Percentiles rank a stretch among this genome's conserved stretches.
These are phyloP conservation scores for Melipona bicolor DNA, from an alignment of 2,888 invertebrate species.

Conservation along the genomic window DNA sequence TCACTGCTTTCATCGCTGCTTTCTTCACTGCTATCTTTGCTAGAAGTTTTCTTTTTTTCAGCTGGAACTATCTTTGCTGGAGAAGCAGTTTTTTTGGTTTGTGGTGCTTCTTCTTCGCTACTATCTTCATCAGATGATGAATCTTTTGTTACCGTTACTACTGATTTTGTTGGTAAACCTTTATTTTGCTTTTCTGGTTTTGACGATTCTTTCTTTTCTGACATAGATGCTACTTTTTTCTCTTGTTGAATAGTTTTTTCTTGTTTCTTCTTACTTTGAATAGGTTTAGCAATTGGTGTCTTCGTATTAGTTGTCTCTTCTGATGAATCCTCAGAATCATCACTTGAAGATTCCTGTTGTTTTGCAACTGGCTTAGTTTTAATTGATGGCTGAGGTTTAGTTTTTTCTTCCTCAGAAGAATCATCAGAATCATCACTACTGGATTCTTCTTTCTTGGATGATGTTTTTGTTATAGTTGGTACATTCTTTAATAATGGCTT, in stretches of 20 bases:
- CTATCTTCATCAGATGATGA: constrained; percentile 82
- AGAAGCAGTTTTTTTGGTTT: constrained; percentile 17
- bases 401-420: constrained; percentile 69
- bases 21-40: constrained; percentile 82
- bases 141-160: constrained; percentile 62
- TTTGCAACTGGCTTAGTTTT: constrained; percentile 51
- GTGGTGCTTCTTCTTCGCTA: constrained; percentile 76
- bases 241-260: constrained; percentile 55
- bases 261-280: constrained; percentile 66
- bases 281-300: constrained; percentile 55
- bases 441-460: constrained; percentile 61
- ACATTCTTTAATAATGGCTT: constrained; percentile 54
- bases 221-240: constrained; percentile 21
- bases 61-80: not conserved
- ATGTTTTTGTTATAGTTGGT: constrained; percentile 49
- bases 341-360: constrained; percentile 70
- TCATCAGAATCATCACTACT: constrained; percentile 65
- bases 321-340: constrained; percentile 80
- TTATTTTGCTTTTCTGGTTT: constrained; percentile 52
- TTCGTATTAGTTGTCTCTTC: constrained; percentile 77
- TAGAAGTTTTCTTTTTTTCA: constrained; percentile 63
- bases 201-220: constrained; percentile 34
- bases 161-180: constrained; percentile 29
- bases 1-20: constrained; percentile 83
- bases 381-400: constrained; percentile 31